Percentiles rank a stretch among this genome's conserved stretches.
phyloP scores from a whole-genome alignment of 2,113 vertebrate species.

The Ageneiosus marmoratus region DNA sequence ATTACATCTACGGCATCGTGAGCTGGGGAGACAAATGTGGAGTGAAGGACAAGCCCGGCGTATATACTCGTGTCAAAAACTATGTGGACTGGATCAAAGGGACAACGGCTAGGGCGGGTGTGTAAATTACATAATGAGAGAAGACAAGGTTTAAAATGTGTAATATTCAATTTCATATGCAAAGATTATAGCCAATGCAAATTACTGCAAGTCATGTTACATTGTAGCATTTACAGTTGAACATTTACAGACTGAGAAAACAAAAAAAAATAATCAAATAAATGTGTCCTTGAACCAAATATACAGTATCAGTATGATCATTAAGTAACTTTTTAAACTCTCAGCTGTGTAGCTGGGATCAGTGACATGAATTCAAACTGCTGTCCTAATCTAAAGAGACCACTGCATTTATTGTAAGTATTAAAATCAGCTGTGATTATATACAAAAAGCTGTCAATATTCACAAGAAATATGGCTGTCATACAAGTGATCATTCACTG shows the following conservation, averaged over 20 bases:
- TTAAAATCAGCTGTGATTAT: background rate
- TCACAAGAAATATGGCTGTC: background rate
- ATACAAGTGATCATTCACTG: background rate
- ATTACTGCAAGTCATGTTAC: background rate
- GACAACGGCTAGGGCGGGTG: conserved; percentile 57
- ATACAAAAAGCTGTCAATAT: background rate
- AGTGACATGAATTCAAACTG: background rate
- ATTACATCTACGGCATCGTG: conserved; percentile 84
- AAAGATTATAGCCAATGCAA: background rate
- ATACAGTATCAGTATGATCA: too few relatives aligned
- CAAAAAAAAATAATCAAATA: too few relatives aligned
- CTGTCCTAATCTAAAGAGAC: background rate
- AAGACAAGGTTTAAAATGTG: too few relatives aligned
- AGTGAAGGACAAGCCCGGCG: conserved; percentile 83
- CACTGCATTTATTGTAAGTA: background rate
- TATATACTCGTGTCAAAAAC: conserved; percentile 81
- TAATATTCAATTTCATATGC: too few relatives aligned
- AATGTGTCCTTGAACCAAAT: background rate
- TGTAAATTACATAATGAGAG: background rate
- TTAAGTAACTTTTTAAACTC: background rate
- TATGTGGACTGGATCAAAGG: conserved; percentile 83
- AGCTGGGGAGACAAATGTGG: conserved; percentile 92
- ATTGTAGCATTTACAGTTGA: background rate
- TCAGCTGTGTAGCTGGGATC: background rate
- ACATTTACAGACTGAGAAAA: background rate